phyloP scores from a whole-genome alignment of 2,113 vertebrate species.

The Struthio camelus region DNA sequence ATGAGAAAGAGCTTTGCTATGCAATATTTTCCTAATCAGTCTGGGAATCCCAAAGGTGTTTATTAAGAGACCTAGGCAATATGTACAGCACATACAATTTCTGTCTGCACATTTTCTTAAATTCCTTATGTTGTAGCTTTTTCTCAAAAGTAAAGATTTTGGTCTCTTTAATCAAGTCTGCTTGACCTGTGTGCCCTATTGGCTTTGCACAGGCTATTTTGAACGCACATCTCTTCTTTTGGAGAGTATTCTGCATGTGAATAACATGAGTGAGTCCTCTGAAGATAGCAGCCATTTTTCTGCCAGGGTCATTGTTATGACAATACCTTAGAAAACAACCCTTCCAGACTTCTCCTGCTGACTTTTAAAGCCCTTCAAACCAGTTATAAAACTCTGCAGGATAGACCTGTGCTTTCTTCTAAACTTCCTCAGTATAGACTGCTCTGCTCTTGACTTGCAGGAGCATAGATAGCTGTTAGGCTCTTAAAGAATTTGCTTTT shows the following conservation, averaged over 20 bases:
- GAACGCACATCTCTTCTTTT: neutral
- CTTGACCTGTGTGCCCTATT: neutral
- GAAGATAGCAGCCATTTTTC: neutral
- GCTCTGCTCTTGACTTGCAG: neutral
- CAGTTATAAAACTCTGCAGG: neutral
- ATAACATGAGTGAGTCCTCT: neutral
- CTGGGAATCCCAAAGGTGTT: neutral
- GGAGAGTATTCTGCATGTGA: neutral
- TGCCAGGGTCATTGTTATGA: neutral
- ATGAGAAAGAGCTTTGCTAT: neutral
- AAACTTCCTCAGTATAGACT: neutral
- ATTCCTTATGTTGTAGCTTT: neutral
- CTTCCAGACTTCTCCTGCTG: neutral
- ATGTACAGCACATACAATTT: neutral
- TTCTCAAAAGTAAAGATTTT: neutral
- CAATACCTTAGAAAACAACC: conserved; percentile 9
- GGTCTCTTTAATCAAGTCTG: neutral
- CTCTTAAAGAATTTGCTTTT: conserved; percentile 30
- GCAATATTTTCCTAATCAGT: neutral
- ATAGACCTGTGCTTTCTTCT: neutral
- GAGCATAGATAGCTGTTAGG: neutral
- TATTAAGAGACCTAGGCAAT: neutral
- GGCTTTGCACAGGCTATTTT: neutral
- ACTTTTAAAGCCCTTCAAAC: neutral
- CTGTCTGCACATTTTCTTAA: neutral